Evolutionary conservation across 2,888 invertebrate species (phyloP).

Genomic region (Neoaliturus tenellus): DNA sequence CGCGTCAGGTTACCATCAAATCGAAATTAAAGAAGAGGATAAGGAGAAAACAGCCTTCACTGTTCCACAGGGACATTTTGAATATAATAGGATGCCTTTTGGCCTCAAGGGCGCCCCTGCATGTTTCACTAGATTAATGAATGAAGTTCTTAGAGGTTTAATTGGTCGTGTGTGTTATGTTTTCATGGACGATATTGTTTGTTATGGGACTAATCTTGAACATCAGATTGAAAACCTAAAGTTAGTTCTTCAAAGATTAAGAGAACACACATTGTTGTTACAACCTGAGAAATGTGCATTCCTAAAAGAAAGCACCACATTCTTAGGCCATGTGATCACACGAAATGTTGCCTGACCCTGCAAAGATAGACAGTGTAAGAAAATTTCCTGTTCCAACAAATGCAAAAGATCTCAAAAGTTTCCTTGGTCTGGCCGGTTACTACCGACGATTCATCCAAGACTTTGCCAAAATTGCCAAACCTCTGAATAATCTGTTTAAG

Average conservation of each 20-base stretch:
- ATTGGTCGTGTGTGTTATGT: conserved; percentile 59
- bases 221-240: conserved; percentile 37
- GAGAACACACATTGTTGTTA: conserved; percentile 35
- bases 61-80: conserved; percentile 60
- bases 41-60: conserved; percentile 50
- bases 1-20: conserved; percentile 67
- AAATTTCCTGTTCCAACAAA: conserved; percentile 57
- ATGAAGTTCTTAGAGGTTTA: conserved; percentile 66
- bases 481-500: conserved; percentile 63
- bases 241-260: conserved; percentile 49
- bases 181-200: conserved; percentile 63
- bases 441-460: conserved; percentile 70
- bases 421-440: conserved; percentile 70
- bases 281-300: conserved; percentile 17
- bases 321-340: conserved; percentile 60
- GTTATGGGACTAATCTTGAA: conserved; percentile 50
- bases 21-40: conserved; percentile 60
- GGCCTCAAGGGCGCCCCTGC: conserved; percentile 69
- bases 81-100: conserved; percentile 67
- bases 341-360: conserved; percentile 56
- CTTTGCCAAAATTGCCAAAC: conserved; percentile 68
- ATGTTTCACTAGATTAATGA: conserved; percentile 69
- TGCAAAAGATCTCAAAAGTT: conserved; percentile 62
- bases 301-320: conserved; percentile 21
- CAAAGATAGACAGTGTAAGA: conserved; percentile 45